A percentile compares a stretch with the other conserved stretches of the same genome.
Conservation (phyloP, 1,140 invertebrate genomes). For the Solenopsis fugax region DNA sequence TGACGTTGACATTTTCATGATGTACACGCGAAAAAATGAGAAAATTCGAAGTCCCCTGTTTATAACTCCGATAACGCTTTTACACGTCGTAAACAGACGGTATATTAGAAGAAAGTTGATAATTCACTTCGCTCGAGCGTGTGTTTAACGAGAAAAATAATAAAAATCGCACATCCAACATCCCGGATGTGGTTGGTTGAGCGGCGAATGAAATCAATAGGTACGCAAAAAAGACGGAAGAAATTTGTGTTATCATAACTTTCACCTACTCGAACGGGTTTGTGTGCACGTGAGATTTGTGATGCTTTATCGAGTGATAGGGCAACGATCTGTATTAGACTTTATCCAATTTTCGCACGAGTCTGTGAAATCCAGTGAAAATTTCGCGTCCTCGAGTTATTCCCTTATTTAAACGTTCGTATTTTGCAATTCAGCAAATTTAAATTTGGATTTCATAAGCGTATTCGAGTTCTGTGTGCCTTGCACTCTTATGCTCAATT, state of each 20-base stretch:
- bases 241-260: slow-evolving; percentile 50
- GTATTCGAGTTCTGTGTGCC: neutral
- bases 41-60: neutral
- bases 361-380: neutral
- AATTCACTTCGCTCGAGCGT: slow-evolving; percentile 1
- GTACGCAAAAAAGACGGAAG: slow-evolving; percentile 25
- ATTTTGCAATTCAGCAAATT: neutral
- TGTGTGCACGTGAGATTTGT: neutral
- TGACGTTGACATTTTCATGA: neutral
- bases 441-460: neutral
- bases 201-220: slow-evolving; percentile 43
- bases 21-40: neutral
- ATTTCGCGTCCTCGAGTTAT: neutral
- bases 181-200: slow-evolving; percentile 44
- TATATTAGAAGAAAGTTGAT: slow-evolving; percentile 39
- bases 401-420: neutral
- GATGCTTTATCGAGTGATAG: neutral
- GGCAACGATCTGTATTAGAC: neutral
- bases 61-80: slow-evolving; percentile 27
- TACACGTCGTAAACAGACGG: neutral
- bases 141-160: neutral
- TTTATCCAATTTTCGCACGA: neutral
- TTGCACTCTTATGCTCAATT: neutral
- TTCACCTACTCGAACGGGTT: slow-evolving; percentile 45
- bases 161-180: neutral